phyloP scores from a whole-genome alignment of 1,140 invertebrate genomes.

The Periplaneta americana region DNA sequence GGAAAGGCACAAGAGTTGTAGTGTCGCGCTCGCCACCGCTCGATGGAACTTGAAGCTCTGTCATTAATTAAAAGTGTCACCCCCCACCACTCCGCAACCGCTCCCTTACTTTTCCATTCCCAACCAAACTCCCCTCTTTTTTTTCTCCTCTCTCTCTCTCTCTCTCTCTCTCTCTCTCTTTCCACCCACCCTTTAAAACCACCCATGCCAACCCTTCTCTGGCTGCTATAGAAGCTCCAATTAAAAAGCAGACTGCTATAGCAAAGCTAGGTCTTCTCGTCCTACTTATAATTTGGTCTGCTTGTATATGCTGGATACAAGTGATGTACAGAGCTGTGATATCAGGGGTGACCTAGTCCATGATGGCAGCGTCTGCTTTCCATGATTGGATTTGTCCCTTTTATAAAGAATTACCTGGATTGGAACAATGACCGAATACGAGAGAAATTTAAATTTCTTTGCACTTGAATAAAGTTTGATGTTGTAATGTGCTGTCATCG shows the following conservation, averaged over 20 bases:
- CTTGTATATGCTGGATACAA: neutral
- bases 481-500: too few relatives aligned
- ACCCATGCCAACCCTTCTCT: neutral
- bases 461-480: too few relatives aligned
- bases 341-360: too few relatives aligned
- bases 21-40: neutral
- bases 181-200: neutral
- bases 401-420: too few relatives aligned
- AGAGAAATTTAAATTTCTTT: too few relatives aligned
- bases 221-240: neutral
- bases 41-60: constrained; percentile 1
- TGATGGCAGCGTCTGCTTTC: too few relatives aligned
- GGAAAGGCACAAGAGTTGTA: neutral
- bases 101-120: neutral
- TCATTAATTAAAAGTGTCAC: constrained; percentile 11
- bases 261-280: neutral
- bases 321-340: neutral
- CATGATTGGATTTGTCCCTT: too few relatives aligned
- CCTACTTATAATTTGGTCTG: neutral
- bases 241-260: constrained; percentile 5
- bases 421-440: too few relatives aligned
- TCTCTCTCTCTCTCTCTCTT: neutral
- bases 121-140: neutral
- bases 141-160: neutral
- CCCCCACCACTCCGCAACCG: neutral